phyloP scores from a whole-genome alignment of 2,113 vertebrate species.

The Elachura formosa region DNA sequence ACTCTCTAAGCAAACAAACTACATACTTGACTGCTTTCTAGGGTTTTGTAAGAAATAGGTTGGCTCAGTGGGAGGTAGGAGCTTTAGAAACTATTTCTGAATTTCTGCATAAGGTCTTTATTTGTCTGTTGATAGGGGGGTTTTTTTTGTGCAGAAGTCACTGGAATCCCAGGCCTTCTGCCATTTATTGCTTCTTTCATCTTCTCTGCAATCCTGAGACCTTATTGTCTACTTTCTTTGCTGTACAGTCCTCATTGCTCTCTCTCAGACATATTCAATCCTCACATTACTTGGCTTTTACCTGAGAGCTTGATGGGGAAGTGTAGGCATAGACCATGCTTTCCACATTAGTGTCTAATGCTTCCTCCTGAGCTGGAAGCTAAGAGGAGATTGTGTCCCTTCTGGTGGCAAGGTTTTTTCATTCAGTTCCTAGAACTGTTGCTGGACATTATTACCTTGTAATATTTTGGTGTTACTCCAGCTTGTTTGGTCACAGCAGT shows the following conservation, averaged over 20 bases:
- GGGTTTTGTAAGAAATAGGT: neutral
- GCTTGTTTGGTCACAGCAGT: neutral
- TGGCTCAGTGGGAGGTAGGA: neutral
- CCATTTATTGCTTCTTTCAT: neutral
- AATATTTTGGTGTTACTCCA: neutral
- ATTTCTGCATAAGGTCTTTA: neutral
- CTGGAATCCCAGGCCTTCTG: neutral
- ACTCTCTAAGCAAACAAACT: neutral
- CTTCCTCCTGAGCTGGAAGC: neutral
- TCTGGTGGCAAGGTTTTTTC: neutral
- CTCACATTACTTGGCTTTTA: neutral
- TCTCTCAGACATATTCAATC: neutral
- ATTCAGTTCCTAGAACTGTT: neutral
- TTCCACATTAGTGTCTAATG: neutral
- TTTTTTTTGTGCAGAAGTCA: neutral
- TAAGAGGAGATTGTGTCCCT: neutral
- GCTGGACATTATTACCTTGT: neutral
- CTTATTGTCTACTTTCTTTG: neutral
- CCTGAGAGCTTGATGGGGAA: neutral
- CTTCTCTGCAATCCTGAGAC: neutral
- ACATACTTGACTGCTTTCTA: neutral
- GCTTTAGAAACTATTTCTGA: neutral
- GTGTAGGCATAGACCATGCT: neutral
- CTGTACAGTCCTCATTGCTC: neutral
- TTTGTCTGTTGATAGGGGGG: neutral